Evolutionary conservation across 2,888 invertebrate species (phyloP), one percentile per base, ranked within the genome.

Genomic region (Ichneumoninae sp.): DNA sequence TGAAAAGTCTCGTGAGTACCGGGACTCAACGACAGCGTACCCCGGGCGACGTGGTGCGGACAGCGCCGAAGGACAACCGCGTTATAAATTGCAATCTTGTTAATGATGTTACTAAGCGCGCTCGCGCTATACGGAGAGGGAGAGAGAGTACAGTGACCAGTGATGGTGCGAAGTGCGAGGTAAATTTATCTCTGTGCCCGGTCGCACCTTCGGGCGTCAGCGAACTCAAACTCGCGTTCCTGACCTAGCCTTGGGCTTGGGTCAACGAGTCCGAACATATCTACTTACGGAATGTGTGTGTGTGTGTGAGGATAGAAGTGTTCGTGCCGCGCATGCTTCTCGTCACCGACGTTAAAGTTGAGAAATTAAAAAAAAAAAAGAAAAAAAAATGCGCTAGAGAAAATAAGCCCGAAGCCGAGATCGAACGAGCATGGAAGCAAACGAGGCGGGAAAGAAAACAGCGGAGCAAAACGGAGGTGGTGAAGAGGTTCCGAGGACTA

Each of bases 51-150:
- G 62, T 52, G 66, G 54, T 75, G 84, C 84, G 87, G 90, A 90
- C 89, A 90, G 89, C 16, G 30, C 62, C 62, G 89, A 88, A 87
- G 89, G 90, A 92, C 92, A 89, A 90, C 87, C 86, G 87, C 87
- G 90, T 93, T 91, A 93, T 93, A 93, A 93, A 93, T 93, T 92
- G 91, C 91, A 91, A 92, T 89, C 90, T 91, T 90, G 91, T 91
- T 93, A 91, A 91, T 90, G 91, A 91, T 87, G 89, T 88, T 90
- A 83, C 80, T 80, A 80, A 80, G 80, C 70, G 72, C 54, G 80
- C 71, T 75, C 65, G 79, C 68, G 74, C 74, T 65, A 83, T 33
- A 70, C 50, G 69, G 76, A 75, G 33, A 68, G 57, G 16, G 52
- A 72, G 75, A 68, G 33, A 77, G 30, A 30, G 54, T 66, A 47